Base-by-base conservation (phyloP, 1,140 invertebrate genomes). In the Solenopsis fugax region DNA sequence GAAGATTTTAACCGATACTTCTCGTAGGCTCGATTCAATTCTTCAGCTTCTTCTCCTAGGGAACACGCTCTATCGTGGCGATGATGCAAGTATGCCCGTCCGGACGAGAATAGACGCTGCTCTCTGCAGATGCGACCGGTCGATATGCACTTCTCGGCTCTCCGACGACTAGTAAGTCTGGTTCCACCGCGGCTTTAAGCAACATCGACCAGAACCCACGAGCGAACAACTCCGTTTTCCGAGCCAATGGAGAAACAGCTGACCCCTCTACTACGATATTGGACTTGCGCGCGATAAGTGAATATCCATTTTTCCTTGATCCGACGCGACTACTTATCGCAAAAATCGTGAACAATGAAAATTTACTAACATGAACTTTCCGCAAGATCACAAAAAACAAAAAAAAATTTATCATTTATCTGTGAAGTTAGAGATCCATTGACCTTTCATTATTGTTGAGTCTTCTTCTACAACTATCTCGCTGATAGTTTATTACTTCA, bases 131-230 rank as follows among this genome's bases (percentile, higher is more conserved):
- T 12, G 37, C 21, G 34, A 12, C 24, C 18, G 58, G 41, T 48
- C 73, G 75, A 58, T 37, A 75, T 16, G 50, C n/a, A 16, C 18
- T 7, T 73, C 84, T 75, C 48, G 60, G 54, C 50, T 18, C 71
- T 84, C 77, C 72, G 71, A 52, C 52, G 58, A 90, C 89, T 90
- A 86, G 10, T 84, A 58, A n/a, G 82, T 56, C 84, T 24, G 60
- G 72, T 56, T 73, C 54, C 65, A 56, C 67, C 67, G 85, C 72
- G 88, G 88, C 89, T 90, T 89, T 89, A 87, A 90, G 88, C 77
- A 90, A 56, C 89, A 90, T 90, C 89, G 89, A 90, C 67, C 88
- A 75, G 77, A 75, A 64, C 58, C n/a, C 56, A 54, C 45, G 24
- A 73, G 37, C 52, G 50, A 67, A 67, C 88, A 69, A 56, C 72